phyloP scores from a whole-genome alignment of 2,797 vertebrate species.

The Gambusia yucatana region DNA sequence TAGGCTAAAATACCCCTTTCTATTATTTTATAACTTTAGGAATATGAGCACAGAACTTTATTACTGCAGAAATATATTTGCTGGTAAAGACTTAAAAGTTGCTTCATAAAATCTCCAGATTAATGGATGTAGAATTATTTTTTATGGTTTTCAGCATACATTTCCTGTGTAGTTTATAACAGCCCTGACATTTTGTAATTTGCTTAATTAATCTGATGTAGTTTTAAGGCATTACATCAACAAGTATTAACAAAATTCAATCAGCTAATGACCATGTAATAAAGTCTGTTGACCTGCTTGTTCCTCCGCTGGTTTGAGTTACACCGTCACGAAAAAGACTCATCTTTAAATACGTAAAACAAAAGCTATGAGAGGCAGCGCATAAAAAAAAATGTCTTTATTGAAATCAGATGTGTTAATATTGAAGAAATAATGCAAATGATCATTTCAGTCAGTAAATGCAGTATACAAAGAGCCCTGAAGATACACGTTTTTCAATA shows the following conservation, averaged over 20 bases:
- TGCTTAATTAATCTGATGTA: conserved; percentile 47
- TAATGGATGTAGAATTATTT: conserved; percentile 4
- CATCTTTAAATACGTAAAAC: conserved; percentile 2
- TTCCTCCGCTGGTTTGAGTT: conserved; percentile 23
- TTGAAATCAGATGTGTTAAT: conserved; percentile 63
- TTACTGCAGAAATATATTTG: not conserved
- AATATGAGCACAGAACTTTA: not conserved
- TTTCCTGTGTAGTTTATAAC: conserved; percentile 31
- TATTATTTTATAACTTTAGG: not conserved
- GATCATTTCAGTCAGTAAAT: conserved; percentile 76
- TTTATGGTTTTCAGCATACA: conserved; percentile 13
- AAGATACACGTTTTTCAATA: conserved; percentile 33
- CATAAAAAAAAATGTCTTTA: conserved; percentile 64
- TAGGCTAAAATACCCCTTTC: not conserved
- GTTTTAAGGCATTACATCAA: conserved; percentile 27
- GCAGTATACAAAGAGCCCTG: conserved; percentile 44
- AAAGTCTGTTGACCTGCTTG: conserved; percentile 17
- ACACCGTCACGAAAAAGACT: conserved; percentile 19
- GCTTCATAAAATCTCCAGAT: conserved; percentile 8
- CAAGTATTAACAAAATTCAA: conserved; percentile 43
- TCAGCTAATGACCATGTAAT: conserved; percentile 49
- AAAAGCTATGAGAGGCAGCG: conserved; percentile 12
- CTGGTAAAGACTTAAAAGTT: conserved; percentile 8
- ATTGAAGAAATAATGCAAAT: conserved; percentile 74
- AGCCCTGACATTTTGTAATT: conserved; percentile 48